A percentile compares a stretch with the other conserved stretches of the same genome.
These are phyloP conservation scores for Theretra japonica DNA, from an alignment of 2,888 invertebrate genomes.

Conservation along the genomic window DNA sequence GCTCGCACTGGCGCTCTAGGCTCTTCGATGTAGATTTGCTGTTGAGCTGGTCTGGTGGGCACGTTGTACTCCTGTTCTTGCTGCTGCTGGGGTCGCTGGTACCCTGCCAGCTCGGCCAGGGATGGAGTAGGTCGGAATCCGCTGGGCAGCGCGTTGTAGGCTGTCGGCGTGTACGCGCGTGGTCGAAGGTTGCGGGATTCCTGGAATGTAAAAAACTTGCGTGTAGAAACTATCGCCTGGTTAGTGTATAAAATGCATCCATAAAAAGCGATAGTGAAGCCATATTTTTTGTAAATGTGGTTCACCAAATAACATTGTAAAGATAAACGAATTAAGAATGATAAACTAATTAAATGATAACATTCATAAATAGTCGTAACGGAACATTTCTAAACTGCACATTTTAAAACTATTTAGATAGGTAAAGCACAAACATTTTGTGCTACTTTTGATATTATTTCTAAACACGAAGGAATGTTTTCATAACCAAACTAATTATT, in stretches of 20 bases:
- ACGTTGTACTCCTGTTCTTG: conserved; percentile 62
- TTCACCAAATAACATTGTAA: no score
- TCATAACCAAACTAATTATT: neutral
- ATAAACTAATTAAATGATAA: no score
- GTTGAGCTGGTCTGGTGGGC: conserved; percentile 56
- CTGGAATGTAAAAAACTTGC: conserved; percentile 50
- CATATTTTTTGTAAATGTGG: no score
- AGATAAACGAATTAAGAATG: no score
- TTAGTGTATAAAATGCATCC: no score
- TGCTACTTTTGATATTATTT: neutral
- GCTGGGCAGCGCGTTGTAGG: conserved; percentile 71
- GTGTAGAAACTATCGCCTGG: neutral
- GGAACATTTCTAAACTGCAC: no score
- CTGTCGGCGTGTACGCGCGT: conserved; percentile 73
- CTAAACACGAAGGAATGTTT: neutral
- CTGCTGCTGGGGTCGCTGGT: conserved; percentile 66
- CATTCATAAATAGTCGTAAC: no score
- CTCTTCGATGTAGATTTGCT: conserved; percentile 83
- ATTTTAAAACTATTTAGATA: no score
- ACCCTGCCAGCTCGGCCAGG: conserved; percentile 77
- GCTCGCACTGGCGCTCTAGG: conserved; percentile 86
- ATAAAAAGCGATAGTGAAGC: no score
- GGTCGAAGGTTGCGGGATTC: conserved; percentile 80
- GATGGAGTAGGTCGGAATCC: conserved; percentile 78
- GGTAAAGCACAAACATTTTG: no score